Evolutionary conservation across 1,140 invertebrate species (phyloP).

Genomic region (Vollenhovia emeryi): DNA sequence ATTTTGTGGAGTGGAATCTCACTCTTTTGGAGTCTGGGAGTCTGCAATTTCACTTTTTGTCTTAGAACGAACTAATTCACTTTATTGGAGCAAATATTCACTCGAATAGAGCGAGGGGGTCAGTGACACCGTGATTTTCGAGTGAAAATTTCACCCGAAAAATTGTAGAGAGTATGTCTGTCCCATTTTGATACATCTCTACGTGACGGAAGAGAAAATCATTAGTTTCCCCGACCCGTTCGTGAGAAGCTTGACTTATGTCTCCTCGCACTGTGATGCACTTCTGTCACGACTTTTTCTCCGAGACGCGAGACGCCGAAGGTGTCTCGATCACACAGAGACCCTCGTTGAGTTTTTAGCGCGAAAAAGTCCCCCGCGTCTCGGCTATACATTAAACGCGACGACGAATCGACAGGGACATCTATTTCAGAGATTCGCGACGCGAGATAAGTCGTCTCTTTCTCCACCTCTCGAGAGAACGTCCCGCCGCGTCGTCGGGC

Average conservation of each 20-base stretch:
- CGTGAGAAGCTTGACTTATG: constrained; percentile 26
- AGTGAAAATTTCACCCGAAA: no score
- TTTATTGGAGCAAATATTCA: no score
- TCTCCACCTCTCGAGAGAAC: constrained; percentile 42
- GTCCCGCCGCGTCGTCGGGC: constrained; percentile 39
- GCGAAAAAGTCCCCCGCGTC: constrained; percentile 21
- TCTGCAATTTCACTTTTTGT: no score
- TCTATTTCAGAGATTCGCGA: constrained; percentile 25
- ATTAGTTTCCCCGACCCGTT: constrained; percentile 18
- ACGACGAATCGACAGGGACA: constrained; percentile 35
- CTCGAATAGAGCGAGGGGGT: no score
- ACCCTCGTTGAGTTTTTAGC: constrained; percentile 15
- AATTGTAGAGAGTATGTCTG: no score
- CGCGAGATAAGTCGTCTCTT: constrained; percentile 59
- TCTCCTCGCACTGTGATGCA: constrained; percentile 4
- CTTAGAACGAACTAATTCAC: no score
- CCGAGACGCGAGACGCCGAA: neutral
- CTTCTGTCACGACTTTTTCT: constrained; percentile 18
- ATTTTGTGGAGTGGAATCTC: no score
- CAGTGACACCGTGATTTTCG: no score
- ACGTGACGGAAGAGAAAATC: neutral
- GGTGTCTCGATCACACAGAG: neutral
- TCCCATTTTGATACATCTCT: neutral
- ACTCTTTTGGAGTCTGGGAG: no score
- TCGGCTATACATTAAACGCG: constrained; percentile 41